Evolutionary conservation across 2,113 vertebrate genomes (phyloP).

Genomic region (Boleophthalmus pectinirostris): DNA sequence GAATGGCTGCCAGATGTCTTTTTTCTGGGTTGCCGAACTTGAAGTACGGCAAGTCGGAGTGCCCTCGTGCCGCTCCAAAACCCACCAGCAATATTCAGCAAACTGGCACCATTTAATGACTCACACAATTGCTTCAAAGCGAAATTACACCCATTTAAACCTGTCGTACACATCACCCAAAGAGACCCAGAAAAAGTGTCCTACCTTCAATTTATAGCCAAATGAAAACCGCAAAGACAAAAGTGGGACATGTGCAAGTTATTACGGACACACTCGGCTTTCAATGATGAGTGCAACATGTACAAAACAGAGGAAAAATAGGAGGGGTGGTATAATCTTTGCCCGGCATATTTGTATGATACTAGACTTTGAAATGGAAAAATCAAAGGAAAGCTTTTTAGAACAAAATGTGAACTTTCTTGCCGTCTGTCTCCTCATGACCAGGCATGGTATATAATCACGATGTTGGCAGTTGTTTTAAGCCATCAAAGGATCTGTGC

Average conservation of each 20-base stretch:
- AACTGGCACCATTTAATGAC: slow-evolving; percentile 76
- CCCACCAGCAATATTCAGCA: slow-evolving; percentile 57
- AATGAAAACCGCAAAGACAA: slow-evolving; percentile 78
- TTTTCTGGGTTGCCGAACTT: slow-evolving; percentile 44
- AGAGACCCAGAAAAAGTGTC: slow-evolving; percentile 62
- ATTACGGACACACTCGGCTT: slow-evolving; percentile 74
- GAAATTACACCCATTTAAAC: slow-evolving; percentile 80
- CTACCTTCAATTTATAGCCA: slow-evolving; percentile 75
- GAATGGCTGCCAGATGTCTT: slow-evolving; percentile 78
- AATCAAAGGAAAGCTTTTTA: slow-evolving; percentile 74
- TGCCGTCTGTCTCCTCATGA: slow-evolving; percentile 52
- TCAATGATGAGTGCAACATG: slow-evolving; percentile 79
- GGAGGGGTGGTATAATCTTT: slow-evolving; percentile 67
- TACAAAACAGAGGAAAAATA: slow-evolving; percentile 46
- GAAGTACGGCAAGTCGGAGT: slow-evolving; percentile 45
- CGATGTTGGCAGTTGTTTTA: slow-evolving; percentile 61
- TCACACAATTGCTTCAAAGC: slow-evolving; percentile 77
- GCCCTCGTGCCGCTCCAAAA: slow-evolving; percentile 53
- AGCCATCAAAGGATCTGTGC: slow-evolving; percentile 51
- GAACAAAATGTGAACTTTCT: slow-evolving; percentile 67
- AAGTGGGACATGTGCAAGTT: slow-evolving; percentile 80
- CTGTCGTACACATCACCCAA: slow-evolving; percentile 75
- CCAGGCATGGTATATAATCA: slow-evolving; percentile 61
- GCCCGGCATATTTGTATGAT: slow-evolving; percentile 72
- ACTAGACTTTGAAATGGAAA: slow-evolving; percentile 74